These are phyloP conservation scores for Phylloscopus trochilus DNA, from an alignment of 2,113 vertebrate genomes.

Conservation along the genomic window DNA sequence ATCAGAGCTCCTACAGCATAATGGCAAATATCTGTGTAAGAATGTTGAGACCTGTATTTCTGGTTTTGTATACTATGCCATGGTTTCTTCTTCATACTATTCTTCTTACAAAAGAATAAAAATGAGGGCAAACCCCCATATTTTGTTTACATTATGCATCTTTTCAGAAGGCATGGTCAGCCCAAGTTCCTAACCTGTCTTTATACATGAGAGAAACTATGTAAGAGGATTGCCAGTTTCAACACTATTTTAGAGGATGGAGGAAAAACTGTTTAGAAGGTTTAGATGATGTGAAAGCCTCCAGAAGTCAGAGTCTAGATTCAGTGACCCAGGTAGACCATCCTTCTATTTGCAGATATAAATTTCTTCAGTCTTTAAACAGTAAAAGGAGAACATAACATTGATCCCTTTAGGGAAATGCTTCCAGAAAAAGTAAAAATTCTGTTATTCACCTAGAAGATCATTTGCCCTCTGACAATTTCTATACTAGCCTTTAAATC, in stretches of 20 bases:
- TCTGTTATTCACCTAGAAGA: not conserved
- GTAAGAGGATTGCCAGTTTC: not conserved
- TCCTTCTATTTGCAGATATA: not conserved
- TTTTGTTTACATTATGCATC: not conserved
- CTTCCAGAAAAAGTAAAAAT: not conserved
- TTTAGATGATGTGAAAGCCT: not conserved
- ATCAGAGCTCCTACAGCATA: not conserved
- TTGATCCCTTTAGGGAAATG: not conserved
- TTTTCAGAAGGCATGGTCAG: not conserved
- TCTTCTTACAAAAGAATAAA: not conserved
- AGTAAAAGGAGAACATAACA: not conserved
- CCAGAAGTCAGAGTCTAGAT: not conserved
- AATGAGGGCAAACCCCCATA: not conserved
- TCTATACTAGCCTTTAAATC: slow-evolving; percentile 12
- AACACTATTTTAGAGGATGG: not conserved
- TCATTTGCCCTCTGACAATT: not conserved
- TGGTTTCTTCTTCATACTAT: not conserved
- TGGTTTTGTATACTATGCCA: not conserved
- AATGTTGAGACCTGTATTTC: not conserved
- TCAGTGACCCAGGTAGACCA: not conserved
- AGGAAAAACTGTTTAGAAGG: not conserved
- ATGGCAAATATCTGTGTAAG: not conserved
- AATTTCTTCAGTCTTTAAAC: not conserved
- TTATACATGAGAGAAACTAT: not conserved
- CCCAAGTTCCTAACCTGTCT: not conserved